These are phyloP conservation scores for Campopleginae sp. DNA, from an alignment of 2,888 invertebrate species.

Conservation along the genomic window DNA sequence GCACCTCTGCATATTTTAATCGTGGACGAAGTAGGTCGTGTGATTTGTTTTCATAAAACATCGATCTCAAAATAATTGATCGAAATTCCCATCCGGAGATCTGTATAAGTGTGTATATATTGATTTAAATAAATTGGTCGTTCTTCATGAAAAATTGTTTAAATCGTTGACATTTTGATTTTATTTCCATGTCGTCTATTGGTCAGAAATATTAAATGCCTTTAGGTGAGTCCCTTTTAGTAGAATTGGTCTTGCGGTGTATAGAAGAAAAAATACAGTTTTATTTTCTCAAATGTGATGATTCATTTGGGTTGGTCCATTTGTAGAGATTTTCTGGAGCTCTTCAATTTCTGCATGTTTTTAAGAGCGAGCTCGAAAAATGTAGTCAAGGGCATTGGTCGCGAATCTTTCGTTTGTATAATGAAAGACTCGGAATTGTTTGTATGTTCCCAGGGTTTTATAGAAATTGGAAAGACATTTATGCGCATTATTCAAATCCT, in stretches of 20 bases:
- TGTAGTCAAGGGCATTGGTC: not conserved
- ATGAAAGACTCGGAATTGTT: not conserved
- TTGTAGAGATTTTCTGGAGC: not conserved
- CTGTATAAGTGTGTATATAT: conserved; percentile 18
- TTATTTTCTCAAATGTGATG: conserved; percentile 5
- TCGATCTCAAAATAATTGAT: conserved; percentile 2
- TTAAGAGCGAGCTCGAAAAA: not conserved
- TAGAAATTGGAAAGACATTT: not conserved
- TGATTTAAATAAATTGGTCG: conserved; percentile 27
- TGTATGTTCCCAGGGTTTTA: not conserved
- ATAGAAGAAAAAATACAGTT: conserved; percentile 1
- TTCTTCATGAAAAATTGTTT: not conserved
- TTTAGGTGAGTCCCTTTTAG: not conserved
- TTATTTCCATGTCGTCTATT: conserved; percentile 15
- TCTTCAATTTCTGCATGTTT: not conserved
- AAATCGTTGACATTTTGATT: conserved; percentile 37
- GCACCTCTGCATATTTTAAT: not conserved
- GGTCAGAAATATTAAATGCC: conserved; percentile 21
- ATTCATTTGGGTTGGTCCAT: conserved; percentile 39
- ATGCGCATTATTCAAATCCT: not conserved
- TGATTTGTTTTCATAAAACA: not conserved
- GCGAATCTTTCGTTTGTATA: not conserved
- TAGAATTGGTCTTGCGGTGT: conserved; percentile 33
- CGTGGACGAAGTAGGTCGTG: not conserved
- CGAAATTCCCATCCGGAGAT: not conserved